Conservation (phyloP, 64 coral and sea anemone species). For the Montipora cactus region DNA sequence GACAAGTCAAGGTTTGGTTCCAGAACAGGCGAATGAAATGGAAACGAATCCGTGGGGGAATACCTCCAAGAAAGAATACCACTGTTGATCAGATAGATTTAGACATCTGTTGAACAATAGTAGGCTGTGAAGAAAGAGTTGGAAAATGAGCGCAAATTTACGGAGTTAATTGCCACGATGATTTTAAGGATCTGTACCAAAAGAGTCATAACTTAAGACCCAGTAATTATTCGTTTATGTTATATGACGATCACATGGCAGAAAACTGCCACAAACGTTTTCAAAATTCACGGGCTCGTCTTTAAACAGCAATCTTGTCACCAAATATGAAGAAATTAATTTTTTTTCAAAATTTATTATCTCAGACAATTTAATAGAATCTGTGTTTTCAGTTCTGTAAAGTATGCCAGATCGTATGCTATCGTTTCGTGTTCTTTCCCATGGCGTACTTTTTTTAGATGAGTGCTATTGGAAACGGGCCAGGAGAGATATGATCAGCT, state of each 20-base stretch:
- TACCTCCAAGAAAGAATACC: not conserved
- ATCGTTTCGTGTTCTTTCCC: conserved; percentile 19
- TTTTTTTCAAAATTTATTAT: not conserved
- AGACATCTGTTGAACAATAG: conserved; percentile 32
- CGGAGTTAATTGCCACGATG: too few species aligned
- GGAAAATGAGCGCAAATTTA: too few species aligned
- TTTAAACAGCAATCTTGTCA: too few species aligned
- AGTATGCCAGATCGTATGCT: not conserved
- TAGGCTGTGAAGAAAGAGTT: too few species aligned
- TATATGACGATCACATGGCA: too few species aligned
- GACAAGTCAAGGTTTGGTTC: conserved; percentile 79
- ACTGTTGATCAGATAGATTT: conserved; percentile 19
- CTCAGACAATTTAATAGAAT: conserved; percentile 12
- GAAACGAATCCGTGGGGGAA: conserved; percentile 54
- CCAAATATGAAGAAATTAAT: not conserved
- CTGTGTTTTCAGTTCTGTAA: not conserved
- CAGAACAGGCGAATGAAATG: conserved; percentile 79
- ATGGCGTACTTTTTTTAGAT: not conserved
- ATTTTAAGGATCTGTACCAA: too few species aligned
- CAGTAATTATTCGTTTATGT: too few species aligned
- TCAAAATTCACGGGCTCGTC: too few species aligned
- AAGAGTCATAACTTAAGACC: too few species aligned
- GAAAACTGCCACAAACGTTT: too few species aligned
- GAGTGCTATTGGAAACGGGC: not conserved
- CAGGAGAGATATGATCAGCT: not conserved